These are phyloP conservation scores for Pitta sordida DNA, from an alignment of 2,113 vertebrate genomes.

Conservation along the genomic window DNA sequence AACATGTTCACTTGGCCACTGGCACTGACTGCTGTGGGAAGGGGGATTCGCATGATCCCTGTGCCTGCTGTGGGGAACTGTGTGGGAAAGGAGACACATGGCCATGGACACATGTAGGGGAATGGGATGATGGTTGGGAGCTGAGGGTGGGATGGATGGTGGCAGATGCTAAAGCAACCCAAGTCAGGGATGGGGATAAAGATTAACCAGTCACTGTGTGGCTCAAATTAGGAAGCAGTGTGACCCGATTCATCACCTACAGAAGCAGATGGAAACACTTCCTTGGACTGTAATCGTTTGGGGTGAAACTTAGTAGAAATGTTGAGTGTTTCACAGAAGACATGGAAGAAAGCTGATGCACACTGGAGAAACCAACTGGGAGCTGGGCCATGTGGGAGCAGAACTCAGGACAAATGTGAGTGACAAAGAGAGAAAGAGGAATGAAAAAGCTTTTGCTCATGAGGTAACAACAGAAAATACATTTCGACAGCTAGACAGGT, in stretches of 20 bases:
- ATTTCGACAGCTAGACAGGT: not conserved
- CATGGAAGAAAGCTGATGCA: not conserved
- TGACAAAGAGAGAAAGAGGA: not conserved
- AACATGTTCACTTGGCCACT: not conserved
- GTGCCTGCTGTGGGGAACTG: not conserved
- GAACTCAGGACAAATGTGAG: not conserved
- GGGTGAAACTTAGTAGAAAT: not conserved
- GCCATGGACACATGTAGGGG: rapidly evolving
- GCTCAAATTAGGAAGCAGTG: not conserved
- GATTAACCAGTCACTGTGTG: rapidly evolving
- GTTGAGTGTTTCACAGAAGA: not conserved
- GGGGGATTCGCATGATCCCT: rapidly evolving
- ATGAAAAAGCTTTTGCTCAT: not conserved
- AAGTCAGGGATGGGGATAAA: not conserved
- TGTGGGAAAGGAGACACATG: not conserved
- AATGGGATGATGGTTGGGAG: not conserved
- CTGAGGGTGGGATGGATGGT: not conserved
- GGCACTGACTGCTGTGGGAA: rapidly evolving
- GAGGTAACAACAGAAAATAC: not conserved
- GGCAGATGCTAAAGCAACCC: not conserved
- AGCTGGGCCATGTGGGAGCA: not conserved
- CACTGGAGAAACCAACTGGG: not conserved
- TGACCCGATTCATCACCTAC: rapidly evolving
- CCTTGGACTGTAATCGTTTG: not conserved
- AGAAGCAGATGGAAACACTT: not conserved